Conservation (phyloP, 35 echinoderm and acorn worm species). For the Ophioderma brevispina region DNA sequence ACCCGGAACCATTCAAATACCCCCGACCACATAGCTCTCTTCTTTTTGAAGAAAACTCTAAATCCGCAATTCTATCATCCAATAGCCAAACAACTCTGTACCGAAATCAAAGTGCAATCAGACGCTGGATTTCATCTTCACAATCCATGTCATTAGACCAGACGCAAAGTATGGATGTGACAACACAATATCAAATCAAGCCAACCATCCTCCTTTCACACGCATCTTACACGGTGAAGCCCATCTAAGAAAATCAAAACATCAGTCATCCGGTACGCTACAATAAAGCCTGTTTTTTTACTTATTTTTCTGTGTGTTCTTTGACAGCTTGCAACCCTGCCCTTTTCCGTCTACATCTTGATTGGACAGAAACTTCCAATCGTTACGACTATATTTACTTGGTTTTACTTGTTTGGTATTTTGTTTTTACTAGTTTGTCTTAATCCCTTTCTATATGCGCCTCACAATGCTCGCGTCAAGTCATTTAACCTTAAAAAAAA, state of each 20-base stretch:
- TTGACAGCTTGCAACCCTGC: background rate
- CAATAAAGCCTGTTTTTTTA: background rate
- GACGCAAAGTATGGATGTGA: no score
- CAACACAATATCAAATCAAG: no score
- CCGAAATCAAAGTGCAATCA: background rate
- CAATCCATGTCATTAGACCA: no score
- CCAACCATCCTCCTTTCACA: background rate
- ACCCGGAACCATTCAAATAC: background rate
- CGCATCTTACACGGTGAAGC: background rate
- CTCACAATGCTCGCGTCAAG: background rate
- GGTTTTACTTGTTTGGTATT: background rate
- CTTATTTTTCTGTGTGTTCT: background rate
- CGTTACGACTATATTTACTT: background rate
- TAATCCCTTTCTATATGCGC: background rate
- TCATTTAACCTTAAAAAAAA: background rate
- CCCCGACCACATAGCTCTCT: no score
- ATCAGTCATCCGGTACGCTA: background rate
- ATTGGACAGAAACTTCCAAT: background rate
- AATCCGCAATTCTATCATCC: background rate
- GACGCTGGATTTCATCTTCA: background rate
- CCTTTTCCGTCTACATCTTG: background rate
- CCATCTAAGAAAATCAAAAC: background rate
- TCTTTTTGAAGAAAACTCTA: no score
- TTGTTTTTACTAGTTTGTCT: background rate
- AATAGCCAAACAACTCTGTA: background rate